These are phyloP conservation scores for Macrosoma leucophasiata DNA, from an alignment of 2,888 invertebrate genomes.

Conservation along the genomic window DNA sequence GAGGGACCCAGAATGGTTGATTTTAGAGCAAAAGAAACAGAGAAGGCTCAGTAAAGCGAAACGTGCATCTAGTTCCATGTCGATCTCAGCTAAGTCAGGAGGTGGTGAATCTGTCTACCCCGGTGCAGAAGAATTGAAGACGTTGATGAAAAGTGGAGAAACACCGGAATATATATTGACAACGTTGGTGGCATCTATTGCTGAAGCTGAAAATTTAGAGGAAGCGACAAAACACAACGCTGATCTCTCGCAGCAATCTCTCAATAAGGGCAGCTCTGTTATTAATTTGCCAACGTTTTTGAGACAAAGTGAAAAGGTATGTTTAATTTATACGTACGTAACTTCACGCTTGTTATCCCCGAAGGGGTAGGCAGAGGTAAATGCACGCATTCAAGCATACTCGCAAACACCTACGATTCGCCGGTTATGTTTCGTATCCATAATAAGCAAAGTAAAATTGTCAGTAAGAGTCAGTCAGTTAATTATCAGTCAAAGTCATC, in stretches of 20 bases:
- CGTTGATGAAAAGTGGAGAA: conserved; percentile 81
- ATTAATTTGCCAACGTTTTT: conserved; percentile 88
- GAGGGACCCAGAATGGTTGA: conserved; percentile 91
- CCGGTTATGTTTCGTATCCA: no score
- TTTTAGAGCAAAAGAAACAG: conserved; percentile 78
- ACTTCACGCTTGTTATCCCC: no score
- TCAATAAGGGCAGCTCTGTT: conserved; percentile 80
- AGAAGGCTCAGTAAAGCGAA: conserved; percentile 67
- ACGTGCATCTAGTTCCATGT: conserved; percentile 68
- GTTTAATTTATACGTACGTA: conserved; percentile 3
- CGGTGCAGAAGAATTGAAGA: conserved; percentile 79
- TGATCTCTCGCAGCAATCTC: conserved; percentile 52
- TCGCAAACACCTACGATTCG: no score
- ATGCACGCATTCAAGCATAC: no score
- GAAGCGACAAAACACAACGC: conserved; percentile 64
- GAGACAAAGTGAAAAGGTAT: conserved; percentile 82
- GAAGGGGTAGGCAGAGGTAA: no score
- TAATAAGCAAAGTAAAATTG: no score
- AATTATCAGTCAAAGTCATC: no score
- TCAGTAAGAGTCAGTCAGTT: no score
- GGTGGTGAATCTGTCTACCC: conserved; percentile 77
- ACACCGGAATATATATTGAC: conserved; percentile 80
- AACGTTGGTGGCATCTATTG: conserved; percentile 76
- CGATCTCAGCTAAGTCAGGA: conserved; percentile 67
- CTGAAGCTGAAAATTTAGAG: conserved; percentile 66